Evolutionary conservation across 2,113 vertebrate species (phyloP).

Genomic region (Perca fluviatilis): DNA sequence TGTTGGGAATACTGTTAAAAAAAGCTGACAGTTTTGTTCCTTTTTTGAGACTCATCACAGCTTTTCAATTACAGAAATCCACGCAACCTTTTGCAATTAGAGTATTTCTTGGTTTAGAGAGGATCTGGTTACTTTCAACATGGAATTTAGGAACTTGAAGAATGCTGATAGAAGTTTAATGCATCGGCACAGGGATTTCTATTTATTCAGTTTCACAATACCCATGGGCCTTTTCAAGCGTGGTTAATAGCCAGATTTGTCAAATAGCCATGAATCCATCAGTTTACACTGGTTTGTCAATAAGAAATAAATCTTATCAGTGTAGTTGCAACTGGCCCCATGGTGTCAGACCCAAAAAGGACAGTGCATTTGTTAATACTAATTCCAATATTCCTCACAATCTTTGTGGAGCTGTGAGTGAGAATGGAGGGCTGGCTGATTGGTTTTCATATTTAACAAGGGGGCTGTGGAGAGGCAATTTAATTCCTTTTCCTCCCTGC

Average conservation of each 20-base stretch:
- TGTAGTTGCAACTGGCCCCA: slow-evolving; percentile 34
- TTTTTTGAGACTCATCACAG: slow-evolving; percentile 31
- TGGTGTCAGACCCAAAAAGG: slow-evolving; percentile 24
- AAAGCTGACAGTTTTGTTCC: slow-evolving; percentile 46
- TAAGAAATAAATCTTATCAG: slow-evolving; percentile 50
- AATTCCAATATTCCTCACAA: slow-evolving; percentile 70
- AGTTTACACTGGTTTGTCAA: slow-evolving; percentile 36
- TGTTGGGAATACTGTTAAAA: slow-evolving; percentile 31
- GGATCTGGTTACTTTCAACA: slow-evolving; percentile 19
- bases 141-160: slow-evolving; percentile 11
- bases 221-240: slow-evolving; percentile 20
- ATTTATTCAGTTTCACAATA: slow-evolving; percentile 40
- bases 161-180: slow-evolving; percentile 4
- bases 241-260: slow-evolving; percentile 47
- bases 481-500: slow-evolving; percentile 68
- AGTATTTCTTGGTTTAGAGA: slow-evolving; percentile 27
- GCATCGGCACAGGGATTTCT: slow-evolving; percentile 1
- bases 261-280: slow-evolving; percentile 51
- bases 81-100: slow-evolving; percentile 39
- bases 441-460: slow-evolving; percentile 73
- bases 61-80: slow-evolving; percentile 29
- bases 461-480: slow-evolving; percentile 70
- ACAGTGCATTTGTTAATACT: slow-evolving; percentile 65
- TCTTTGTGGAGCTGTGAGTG: slow-evolving; percentile 60
- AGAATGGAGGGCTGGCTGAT: slow-evolving; percentile 68